Percentiles rank a stretch among this genome's conserved stretches.
phyloP scores from a whole-genome alignment of 1,140 invertebrate species.

The Globodera rostochiensis region DNA sequence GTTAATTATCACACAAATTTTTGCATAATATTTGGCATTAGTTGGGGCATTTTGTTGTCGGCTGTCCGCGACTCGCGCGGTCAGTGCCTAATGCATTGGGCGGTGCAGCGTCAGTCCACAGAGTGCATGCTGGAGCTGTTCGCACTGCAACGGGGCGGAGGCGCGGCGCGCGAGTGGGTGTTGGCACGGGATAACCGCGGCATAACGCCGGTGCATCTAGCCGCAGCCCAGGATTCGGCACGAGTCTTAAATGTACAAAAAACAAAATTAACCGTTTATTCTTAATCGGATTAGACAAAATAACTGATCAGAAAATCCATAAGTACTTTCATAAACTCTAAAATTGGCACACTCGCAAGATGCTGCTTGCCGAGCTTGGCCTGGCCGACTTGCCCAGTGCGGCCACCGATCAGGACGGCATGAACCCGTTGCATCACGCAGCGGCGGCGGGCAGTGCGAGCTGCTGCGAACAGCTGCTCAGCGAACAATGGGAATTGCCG shows the following conservation, averaged over 20 bases:
- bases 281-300: conserved; percentile 18
- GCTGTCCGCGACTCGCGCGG: conserved; percentile 24
- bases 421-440: conserved; percentile 50
- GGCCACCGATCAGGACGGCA: conserved; percentile 19
- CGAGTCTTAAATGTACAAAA: conserved; percentile 39
- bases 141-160: conserved; percentile 16
- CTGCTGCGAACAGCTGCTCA: conserved; percentile 37
- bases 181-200: conserved; percentile 34
- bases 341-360: conserved; percentile 26
- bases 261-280: not conserved
- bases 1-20: not conserved
- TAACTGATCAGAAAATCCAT: not conserved
- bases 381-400: conserved; percentile 18
- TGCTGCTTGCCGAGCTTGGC: conserved; percentile 30
- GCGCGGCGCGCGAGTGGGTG: conserved; percentile 2
- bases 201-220: conserved; percentile 45
- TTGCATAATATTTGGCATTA: not conserved
- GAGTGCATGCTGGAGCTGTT: conserved; percentile 36
- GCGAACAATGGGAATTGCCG: conserved; percentile 38
- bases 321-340: not conserved
- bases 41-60: conserved; percentile 26
- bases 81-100: conserved; percentile 42
- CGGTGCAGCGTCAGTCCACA: conserved; percentile 34
- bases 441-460: conserved; percentile 38
- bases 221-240: conserved; percentile 37